These are phyloP conservation scores for Morus bassanus DNA, from an alignment of 2,797 vertebrate genomes.

Conservation along the genomic window DNA sequence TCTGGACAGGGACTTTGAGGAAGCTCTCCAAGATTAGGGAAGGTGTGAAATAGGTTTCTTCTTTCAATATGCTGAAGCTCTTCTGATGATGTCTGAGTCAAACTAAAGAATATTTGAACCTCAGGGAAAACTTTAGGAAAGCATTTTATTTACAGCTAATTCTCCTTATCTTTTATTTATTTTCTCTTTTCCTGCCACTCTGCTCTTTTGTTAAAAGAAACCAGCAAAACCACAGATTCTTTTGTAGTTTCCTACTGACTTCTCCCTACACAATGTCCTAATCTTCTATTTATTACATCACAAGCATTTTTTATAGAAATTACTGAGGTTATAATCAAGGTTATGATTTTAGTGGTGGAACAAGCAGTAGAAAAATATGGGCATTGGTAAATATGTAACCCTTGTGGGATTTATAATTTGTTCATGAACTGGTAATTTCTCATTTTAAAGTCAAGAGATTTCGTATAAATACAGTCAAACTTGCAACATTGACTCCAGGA, in stretches of 20 bases:
- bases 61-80: neutral
- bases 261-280: neutral
- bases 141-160: conserved; percentile 1
- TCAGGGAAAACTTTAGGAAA: conserved; percentile 22
- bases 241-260: conserved; percentile 3
- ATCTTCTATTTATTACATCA: conserved; percentile 19
- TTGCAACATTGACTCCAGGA: neutral
- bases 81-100: conserved; percentile 11
- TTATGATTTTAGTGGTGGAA: conserved; percentile 22
- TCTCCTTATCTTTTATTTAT: neutral
- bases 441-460: neutral
- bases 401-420: neutral
- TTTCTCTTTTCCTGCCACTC: neutral
- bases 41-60: conserved; percentile 47
- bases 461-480: neutral
- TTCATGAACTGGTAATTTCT: neutral
- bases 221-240: neutral
- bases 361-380: neutral
- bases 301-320: conserved; percentile 23
- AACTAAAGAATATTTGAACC: conserved; percentile 22
- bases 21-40: neutral
- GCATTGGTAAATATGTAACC: neutral
- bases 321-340: conserved; percentile 5
- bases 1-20: neutral
- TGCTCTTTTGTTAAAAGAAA: neutral